phyloP scores from a whole-genome alignment of 2,797 vertebrate species.

The Serranus cabrilla region DNA sequence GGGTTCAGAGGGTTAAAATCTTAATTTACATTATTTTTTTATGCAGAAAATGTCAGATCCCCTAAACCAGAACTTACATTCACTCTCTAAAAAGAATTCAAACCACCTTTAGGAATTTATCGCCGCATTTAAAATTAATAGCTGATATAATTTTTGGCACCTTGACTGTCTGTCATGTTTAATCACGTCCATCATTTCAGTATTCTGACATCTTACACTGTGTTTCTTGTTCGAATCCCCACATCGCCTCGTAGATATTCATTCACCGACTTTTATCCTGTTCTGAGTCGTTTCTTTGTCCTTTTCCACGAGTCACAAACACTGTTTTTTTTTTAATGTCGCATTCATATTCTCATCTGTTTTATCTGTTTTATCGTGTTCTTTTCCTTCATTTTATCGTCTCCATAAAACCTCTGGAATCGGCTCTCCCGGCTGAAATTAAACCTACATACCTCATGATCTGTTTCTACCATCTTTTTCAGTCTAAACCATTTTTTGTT shows the following conservation, averaged over 20 bases:
- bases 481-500: constrained; percentile 86
- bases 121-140: background rate
- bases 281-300: constrained; percentile 33
- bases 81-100: background rate
- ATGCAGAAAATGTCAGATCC: background rate
- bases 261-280: constrained; percentile 14
- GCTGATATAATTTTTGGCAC: background rate
- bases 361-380: constrained; percentile 22
- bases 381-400: constrained; percentile 12
- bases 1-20: background rate
- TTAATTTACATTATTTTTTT: background rate
- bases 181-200: background rate
- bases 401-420: background rate
- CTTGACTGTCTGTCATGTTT: background rate
- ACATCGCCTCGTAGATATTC: constrained; percentile 21
- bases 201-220: background rate
- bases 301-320: constrained; percentile 1
- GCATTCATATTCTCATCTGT: constrained; percentile 6
- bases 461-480: constrained; percentile 45
- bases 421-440: constrained; percentile 4
- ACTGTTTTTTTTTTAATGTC: background rate
- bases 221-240: constrained; percentile 4
- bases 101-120: background rate
- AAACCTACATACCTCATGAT: constrained; percentile 32
- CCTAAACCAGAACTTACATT: background rate